These are phyloP conservation scores for Plestiodon gilberti DNA, from an alignment of 2,113 vertebrate genomes.

Conservation along the genomic window DNA sequence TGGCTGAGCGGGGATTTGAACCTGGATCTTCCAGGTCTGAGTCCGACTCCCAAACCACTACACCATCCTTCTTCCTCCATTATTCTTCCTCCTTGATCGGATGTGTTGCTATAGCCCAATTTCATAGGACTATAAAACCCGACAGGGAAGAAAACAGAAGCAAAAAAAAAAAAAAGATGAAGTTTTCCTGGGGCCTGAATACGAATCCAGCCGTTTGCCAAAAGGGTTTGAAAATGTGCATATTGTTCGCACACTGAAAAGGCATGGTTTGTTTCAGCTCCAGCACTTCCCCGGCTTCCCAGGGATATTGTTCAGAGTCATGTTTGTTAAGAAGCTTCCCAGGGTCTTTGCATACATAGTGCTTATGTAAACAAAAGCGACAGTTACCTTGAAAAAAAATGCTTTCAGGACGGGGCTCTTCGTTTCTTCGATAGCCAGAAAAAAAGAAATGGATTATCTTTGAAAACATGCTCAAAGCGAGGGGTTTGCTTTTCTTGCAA, in stretches of 20 bases:
- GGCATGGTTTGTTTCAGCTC: neutral
- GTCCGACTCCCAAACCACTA: no score
- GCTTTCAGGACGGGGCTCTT: slow-evolving; percentile 7
- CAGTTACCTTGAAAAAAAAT: neutral
- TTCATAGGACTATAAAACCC: neutral
- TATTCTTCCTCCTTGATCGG: neutral
- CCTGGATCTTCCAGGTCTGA: no score
- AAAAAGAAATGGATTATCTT: slow-evolving; percentile 7
- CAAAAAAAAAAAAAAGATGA: neutral
- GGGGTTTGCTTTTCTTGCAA: neutral
- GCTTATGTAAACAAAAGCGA: slow-evolving; percentile 32
- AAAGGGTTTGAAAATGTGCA: neutral
- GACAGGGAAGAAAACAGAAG: neutral
- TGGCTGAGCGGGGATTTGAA: no score
- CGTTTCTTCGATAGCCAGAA: neutral
- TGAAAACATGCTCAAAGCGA: neutral
- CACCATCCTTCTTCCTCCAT: no score
- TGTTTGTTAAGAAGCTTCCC: slow-evolving; percentile 8
- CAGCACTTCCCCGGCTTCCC: neutral
- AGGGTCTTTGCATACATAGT: slow-evolving; percentile 23
- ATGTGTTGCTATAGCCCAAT: neutral
- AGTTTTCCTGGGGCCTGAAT: neutral
- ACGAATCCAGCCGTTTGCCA: neutral
- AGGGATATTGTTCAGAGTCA: slow-evolving; percentile 1
- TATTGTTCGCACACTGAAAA: neutral